Percentiles rank a stretch among this genome's conserved stretches.
phyloP scores from a whole-genome alignment of 2,888 invertebrate genomes.

The Ommatoiulus sabulosus region DNA sequence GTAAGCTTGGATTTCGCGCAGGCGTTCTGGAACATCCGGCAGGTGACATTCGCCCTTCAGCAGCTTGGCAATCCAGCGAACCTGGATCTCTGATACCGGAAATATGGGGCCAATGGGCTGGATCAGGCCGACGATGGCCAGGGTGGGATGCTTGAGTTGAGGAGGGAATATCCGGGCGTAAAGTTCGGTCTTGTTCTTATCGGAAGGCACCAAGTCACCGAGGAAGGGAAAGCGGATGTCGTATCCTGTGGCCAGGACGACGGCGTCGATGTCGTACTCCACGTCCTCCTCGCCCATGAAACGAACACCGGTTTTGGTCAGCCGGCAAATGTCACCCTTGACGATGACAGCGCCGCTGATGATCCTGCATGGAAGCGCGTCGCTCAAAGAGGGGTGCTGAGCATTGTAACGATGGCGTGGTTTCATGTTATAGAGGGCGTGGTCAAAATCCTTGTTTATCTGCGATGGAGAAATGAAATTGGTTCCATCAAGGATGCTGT shows the following conservation, averaged over 20 bases:
- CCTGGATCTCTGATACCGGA: constrained; percentile 58
- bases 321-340: constrained; percentile 64
- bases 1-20: constrained; percentile 60
- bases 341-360: constrained; percentile 67
- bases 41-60: not conserved
- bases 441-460: constrained; percentile 66
- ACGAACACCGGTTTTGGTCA: constrained; percentile 63
- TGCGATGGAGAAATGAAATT: constrained; percentile 35
- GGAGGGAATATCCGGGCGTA: constrained; percentile 57
- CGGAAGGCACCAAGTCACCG: not conserved
- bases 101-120: constrained; percentile 59
- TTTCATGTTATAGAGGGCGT: constrained; percentile 67
- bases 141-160: constrained; percentile 56
- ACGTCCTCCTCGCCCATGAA: constrained; percentile 64
- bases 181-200: constrained; percentile 50
- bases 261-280: constrained; percentile 52
- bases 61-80: constrained; percentile 52
- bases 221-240: constrained; percentile 57
- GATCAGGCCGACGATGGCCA: constrained; percentile 58
- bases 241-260: constrained; percentile 59
- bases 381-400: constrained; percentile 67
- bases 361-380: constrained; percentile 69
- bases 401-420: constrained; percentile 66
- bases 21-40: constrained; percentile 20
- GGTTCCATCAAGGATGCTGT: not conserved